A percentile compares a stretch with the other conserved stretches of the same genome.
These are phyloP conservation scores for Enteromius argenteus DNA, from an alignment of 2,797 vertebrate species.

Conservation along the genomic window DNA sequence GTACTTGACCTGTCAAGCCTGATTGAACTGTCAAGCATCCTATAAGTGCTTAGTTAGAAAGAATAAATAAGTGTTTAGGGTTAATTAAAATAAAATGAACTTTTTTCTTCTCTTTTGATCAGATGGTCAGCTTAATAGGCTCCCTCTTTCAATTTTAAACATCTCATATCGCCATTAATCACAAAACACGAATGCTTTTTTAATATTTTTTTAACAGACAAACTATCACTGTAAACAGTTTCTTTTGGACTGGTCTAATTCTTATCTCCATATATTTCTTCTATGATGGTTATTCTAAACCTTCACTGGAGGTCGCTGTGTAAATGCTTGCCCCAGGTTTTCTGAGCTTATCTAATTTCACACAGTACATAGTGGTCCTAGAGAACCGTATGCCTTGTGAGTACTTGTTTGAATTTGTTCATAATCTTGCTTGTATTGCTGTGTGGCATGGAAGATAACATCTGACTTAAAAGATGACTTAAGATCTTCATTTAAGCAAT, in stretches of 20 bases:
- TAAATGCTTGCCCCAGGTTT: not conserved
- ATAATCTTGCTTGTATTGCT: not conserved
- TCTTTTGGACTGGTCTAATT: not conserved
- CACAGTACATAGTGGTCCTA: too few relatives aligned
- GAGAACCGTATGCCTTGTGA: not conserved
- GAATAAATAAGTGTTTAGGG: not conserved
- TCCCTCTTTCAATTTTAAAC: not conserved
- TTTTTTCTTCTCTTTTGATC: not conserved
- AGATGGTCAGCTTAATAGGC: not conserved
- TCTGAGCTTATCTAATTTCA: too few relatives aligned
- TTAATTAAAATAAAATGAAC: not conserved
- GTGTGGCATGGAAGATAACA: not conserved
- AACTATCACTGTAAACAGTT: not conserved
- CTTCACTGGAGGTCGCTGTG: not conserved
- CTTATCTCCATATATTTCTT: not conserved
- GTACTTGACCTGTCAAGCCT: not conserved
- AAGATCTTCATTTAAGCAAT: not conserved
- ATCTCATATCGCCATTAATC: not conserved
- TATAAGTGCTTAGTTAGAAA: not conserved
- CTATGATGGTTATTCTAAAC: not conserved
- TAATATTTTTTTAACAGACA: not conserved
- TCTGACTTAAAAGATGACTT: not conserved
- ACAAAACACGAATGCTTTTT: not conserved
- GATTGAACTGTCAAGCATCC: not conserved
- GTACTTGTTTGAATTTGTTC: not conserved